Conservation (phyloP, 2,113 vertebrate genomes). For the Ia io region DNA sequence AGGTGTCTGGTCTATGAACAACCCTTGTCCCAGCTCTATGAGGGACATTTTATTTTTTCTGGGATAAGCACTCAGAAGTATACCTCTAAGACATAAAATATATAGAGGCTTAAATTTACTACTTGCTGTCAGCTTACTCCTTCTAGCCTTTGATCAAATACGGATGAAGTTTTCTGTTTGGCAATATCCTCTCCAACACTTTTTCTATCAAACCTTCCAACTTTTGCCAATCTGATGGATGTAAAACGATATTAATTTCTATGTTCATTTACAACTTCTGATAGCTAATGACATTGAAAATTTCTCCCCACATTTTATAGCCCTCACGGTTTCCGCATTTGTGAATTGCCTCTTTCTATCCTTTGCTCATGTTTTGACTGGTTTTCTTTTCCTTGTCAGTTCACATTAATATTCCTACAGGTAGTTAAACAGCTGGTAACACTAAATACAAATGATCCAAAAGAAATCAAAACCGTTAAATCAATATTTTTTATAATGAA, state of each 20-base stretch:
- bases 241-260: not conserved
- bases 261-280: not conserved
- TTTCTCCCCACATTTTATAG: not conserved
- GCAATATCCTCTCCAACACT: not conserved
- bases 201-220: not conserved
- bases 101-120: not conserved
- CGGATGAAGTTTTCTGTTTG: not conserved
- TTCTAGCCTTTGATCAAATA: not conserved
- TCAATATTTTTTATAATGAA: not conserved
- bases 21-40: not conserved
- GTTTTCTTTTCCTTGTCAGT: not conserved
- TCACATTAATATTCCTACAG: not conserved
- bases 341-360: not conserved
- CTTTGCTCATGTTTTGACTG: not conserved
- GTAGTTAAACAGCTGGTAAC: not conserved
- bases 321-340: not conserved
- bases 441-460: not conserved
- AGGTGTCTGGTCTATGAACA: not conserved
- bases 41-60: not conserved
- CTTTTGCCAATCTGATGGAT: not conserved
- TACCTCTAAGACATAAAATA: not conserved
- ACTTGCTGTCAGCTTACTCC: not conserved
- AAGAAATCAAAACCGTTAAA: not conserved
- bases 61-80: not conserved
- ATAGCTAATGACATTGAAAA: not conserved